Evolutionary conservation across 2,888 invertebrate species (phyloP).

Genomic region (Trissolcus brochymenae): DNA sequence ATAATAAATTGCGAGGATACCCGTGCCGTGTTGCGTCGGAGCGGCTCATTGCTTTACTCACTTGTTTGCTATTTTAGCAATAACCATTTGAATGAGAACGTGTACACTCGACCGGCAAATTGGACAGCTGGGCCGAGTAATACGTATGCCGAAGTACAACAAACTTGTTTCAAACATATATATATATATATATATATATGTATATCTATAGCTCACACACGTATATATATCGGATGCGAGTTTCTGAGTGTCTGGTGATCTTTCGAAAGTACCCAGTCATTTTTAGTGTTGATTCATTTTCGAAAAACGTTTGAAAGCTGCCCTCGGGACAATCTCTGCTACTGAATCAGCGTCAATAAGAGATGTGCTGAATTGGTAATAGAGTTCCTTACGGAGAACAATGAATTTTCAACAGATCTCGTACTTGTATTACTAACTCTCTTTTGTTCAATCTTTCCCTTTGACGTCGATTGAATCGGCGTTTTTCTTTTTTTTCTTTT

Average conservation of each 20-base stretch:
- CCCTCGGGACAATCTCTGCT: too few relatives aligned
- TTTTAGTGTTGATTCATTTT: slow-evolving; percentile 28
- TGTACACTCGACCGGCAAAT: slow-evolving; percentile 67
- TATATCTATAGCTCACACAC: too few relatives aligned
- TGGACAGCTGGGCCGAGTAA: slow-evolving; percentile 63
- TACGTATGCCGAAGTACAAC: slow-evolving; percentile 57
- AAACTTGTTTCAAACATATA: slow-evolving; percentile 16
- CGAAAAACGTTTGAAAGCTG: not conserved
- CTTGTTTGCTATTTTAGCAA: slow-evolving; percentile 59
- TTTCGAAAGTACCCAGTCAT: too few relatives aligned
- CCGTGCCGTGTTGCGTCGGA: slow-evolving; percentile 56
- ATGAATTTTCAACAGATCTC: slow-evolving; percentile 36
- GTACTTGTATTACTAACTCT: slow-evolving; percentile 17
- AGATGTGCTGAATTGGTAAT: slow-evolving; percentile 2
- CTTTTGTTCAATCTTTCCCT: slow-evolving; percentile 38
- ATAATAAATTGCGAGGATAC: slow-evolving; percentile 55
- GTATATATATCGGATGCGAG: too few relatives aligned
- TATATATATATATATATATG: too few relatives aligned
- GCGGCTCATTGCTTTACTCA: slow-evolving; percentile 57
- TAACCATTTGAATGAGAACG: slow-evolving; percentile 59
- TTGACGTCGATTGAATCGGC: slow-evolving; percentile 28
- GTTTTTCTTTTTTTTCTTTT: slow-evolving; percentile 21
- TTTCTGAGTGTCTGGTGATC: too few relatives aligned
- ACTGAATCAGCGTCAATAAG: too few relatives aligned
- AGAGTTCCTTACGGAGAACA: slow-evolving; percentile 10